Evolutionary conservation across 2,797 vertebrate species (phyloP), one percentile per base, ranked within the genome.

Genomic region (Semotilus atromaculatus): DNA sequence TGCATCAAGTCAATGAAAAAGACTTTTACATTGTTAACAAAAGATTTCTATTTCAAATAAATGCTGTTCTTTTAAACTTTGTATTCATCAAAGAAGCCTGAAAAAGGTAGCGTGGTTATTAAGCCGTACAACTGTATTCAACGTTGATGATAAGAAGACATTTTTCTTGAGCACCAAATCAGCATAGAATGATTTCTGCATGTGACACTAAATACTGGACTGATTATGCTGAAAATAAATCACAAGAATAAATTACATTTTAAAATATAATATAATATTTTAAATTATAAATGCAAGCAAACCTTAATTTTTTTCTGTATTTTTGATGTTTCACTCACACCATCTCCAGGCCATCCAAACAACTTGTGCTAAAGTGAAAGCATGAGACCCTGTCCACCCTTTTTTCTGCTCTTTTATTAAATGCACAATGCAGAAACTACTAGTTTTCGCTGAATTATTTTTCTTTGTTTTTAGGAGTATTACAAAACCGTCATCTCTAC

Each of bases 401-500:
- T 7, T 31, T 77, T 29, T 80, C 21, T 53, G 29, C 13, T 53
- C 60, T 51, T 26, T 21, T 67, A 48, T 40, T 3, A 70, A 29
- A 55, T 58, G 10, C 19, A 11, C 31, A 38, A 14, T 34, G 6
- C 21, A 9, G 14, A 66, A 68, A 38, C 14, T 19, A 40, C 19
- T 38, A 62, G 53, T 48, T 45, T 80, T 43, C 23, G 31, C 7
- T 45, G 14, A 60, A 21, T 13, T 48, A 43, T 78, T 48, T 31
- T 29, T 51, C 43, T 58, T 68, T 23, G 51, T 68, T 90, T 90
- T 91, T 92, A 96, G 90, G 89, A 81, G 34, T 64, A 70, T 26
- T 51, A 87, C 81, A 90, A 79, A 26, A 86, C 86, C 40, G 84
- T 77, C 1, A 84, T 82, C 58, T 81, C 82, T 67, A 83, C 84